Evolutionary conservation across 2,888 invertebrate genomes (phyloP).

Genomic region (Quadroppia sp.): DNA sequence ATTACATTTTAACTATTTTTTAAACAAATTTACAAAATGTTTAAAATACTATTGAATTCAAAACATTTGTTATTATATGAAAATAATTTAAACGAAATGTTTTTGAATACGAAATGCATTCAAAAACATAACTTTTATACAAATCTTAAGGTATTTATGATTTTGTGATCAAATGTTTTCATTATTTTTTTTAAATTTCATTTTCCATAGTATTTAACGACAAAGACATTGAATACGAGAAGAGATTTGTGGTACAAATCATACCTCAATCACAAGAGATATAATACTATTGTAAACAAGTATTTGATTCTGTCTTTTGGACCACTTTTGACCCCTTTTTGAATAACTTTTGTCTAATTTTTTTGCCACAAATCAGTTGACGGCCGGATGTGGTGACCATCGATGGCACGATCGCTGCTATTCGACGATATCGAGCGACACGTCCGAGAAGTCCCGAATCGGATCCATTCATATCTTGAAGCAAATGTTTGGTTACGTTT

Average conservation of each 20-base stretch:
- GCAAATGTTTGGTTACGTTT: slow-evolving; percentile 85
- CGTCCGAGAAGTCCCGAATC: not conserved
- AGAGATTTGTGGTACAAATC: too few relatives aligned
- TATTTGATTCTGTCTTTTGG: not conserved
- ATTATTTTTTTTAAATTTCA: too few relatives aligned
- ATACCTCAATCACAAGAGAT: too few relatives aligned
- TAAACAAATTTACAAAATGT: too few relatives aligned
- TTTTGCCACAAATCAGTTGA: not conserved
- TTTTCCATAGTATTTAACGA: too few relatives aligned
- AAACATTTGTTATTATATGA: not conserved
- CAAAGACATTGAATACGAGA: too few relatives aligned
- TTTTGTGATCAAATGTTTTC: too few relatives aligned
- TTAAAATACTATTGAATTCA: slow-evolving; percentile 1
- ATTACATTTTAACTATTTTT: not conserved
- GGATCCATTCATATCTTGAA: slow-evolving; percentile 66
- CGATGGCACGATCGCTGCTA: not conserved
- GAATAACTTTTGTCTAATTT: too few relatives aligned
- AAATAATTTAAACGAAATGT: not conserved
- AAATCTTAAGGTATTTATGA: not conserved
- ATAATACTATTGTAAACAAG: not conserved
- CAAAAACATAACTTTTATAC: not conserved
- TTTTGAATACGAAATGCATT: not conserved
- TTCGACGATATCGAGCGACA: not conserved
- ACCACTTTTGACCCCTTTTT: not conserved
- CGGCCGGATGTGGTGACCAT: not conserved